These are phyloP conservation scores for Plectrocnemia conspersa DNA, from an alignment of 1,140 invertebrate genomes.

Conservation along the genomic window DNA sequence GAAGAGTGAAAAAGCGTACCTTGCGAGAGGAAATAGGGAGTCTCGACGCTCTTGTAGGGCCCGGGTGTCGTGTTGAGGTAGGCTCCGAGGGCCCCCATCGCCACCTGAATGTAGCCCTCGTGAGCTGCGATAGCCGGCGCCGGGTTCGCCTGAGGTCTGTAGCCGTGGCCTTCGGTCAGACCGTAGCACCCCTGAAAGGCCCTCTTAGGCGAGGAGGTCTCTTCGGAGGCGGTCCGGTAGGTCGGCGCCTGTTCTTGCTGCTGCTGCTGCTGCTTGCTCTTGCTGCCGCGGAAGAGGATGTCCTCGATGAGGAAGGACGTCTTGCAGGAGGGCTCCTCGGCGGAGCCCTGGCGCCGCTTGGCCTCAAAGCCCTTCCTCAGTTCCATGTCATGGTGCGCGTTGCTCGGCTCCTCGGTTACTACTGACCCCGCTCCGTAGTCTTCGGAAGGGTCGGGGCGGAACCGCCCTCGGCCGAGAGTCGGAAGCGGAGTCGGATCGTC, in stretches of 20 bases:
- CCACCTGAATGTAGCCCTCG: conserved; percentile 59
- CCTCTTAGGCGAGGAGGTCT: conserved; percentile 39
- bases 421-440: neutral
- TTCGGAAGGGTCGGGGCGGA: neutral
- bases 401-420: neutral
- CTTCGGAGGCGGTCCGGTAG: conserved; percentile 28
- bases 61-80: conserved; percentile 57
- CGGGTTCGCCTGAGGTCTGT: conserved; percentile 43
- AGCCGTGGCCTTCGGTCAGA: conserved; percentile 29
- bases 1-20: conserved; percentile 40
- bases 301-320: conserved; percentile 78
- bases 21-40: conserved; percentile 64
- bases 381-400: conserved; percentile 21
- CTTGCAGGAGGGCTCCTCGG: conserved; percentile 40
- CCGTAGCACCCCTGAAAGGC: conserved; percentile 36
- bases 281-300: conserved; percentile 64
- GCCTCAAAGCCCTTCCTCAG: conserved; percentile 31
- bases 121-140: conserved; percentile 44
- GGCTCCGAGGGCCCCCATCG: conserved; percentile 56
- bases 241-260: conserved; percentile 22
- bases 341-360: conserved; percentile 27
- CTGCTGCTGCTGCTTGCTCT: conserved; percentile 42
- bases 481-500: neutral
- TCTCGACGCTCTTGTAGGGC: conserved; percentile 59
- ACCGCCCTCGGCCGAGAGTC: neutral